Evolutionary conservation across 2,113 vertebrate genomes (phyloP), one percentile per base, ranked within the genome.

Genomic region (Grammomys surdaster): DNA sequence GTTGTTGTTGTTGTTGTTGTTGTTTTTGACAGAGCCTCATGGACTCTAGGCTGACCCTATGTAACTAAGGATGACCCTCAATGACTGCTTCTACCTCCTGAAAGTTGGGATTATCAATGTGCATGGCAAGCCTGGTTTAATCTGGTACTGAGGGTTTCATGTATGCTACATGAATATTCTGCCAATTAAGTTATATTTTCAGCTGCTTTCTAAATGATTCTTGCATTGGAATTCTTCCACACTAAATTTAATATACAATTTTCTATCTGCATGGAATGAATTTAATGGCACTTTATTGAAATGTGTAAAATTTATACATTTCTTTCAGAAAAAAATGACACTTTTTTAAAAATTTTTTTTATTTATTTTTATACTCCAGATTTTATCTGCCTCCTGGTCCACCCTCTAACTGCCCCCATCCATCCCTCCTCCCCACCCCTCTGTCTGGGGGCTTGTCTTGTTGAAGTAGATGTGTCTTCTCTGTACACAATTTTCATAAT

Each of bases 251-350:
- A 24, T 84, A 78, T 89, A n/a, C 58, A 36, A 33, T 54, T 89
- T 95, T 93, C 77, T 89, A n/a, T 36, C 19, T 92, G 2, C 46
- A 78, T 58, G 69, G 87, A 76, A 72, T 12, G 60, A 91, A 63
- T 90, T 95, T 95, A 91, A 60, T 82, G 46, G 22, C 46, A 54
- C 6, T 73, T 97, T 94, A 94, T 69, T 92, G 75, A 93, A 95
- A 14, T 94, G 28, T 93, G 58, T 91, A 88, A 94, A 94, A 81
- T 89, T 67, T 94, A 87, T 20, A 86, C 51, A 89, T 92, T 90
- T 70, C n/a, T 95, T 96, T 82, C 16, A 58, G 46, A 54, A 86
- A 91, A 22, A 58, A n/a, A n/a, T n/a, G n/a, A n/a, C n/a, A n/a
- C n/a, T n/a, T n/a, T n/a, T n/a, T n/a, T n/a, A n/a, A n/a, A n/a